Evolutionary conservation across 2,113 vertebrate genomes (phyloP).

Genomic region (Bettongia penicillata): DNA sequence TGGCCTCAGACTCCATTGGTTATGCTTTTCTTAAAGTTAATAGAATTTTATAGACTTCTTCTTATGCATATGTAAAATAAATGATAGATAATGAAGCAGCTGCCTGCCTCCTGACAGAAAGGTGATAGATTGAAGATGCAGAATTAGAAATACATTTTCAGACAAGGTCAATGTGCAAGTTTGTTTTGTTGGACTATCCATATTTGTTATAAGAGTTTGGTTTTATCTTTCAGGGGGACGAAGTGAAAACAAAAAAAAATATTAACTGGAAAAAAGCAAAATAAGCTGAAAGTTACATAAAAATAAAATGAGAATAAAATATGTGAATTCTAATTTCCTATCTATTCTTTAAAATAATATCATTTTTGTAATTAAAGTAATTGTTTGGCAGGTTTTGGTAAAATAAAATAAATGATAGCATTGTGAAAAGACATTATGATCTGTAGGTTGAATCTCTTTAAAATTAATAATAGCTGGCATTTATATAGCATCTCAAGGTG

Average conservation of each 20-base stretch:
- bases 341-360: background rate
- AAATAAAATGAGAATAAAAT: background rate
- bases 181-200: background rate
- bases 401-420: constrained; percentile 24
- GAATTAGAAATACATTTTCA: background rate
- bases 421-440: background rate
- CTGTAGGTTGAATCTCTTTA: constrained; percentile 7
- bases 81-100: background rate
- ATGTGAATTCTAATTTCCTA: background rate
- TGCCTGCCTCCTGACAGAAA: background rate
- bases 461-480: background rate
- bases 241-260: background rate
- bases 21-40: constrained; percentile 41
- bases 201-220: background rate
- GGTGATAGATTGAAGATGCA: background rate
- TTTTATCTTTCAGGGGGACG: background rate
- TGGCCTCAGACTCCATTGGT: background rate
- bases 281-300: background rate
- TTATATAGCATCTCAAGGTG: background rate
- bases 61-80: constrained; percentile 27
- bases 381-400: background rate
- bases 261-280: background rate
- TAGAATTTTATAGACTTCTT: constrained; percentile 62
- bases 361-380: background rate
- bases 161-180: background rate